Conservation (phyloP, 2,888 invertebrate genomes). For the Mythimna loreyi region DNA sequence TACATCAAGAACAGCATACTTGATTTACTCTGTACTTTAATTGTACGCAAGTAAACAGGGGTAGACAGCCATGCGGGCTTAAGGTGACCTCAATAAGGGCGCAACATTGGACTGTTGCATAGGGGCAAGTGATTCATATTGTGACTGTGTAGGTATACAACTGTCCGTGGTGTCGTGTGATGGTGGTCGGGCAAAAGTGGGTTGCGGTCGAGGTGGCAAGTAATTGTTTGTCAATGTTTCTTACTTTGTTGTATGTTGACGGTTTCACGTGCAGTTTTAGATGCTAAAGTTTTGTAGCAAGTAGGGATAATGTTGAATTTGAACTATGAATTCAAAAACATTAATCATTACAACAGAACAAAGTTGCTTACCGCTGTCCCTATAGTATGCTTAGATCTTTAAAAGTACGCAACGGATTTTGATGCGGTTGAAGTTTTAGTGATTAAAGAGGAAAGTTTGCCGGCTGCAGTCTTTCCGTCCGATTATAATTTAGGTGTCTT, state of each 20-base stretch:
- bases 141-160: slow-evolving; percentile 4
- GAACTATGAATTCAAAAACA: too few relatives aligned
- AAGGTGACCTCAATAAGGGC: slow-evolving; percentile 56
- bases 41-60: slow-evolving; percentile 39
- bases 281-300: too few relatives aligned
- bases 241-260: not conserved
- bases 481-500: too few relatives aligned
- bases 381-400: too few relatives aligned
- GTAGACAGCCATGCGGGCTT: slow-evolving; percentile 48
- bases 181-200: slow-evolving; percentile 12
- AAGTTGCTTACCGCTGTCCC: too few relatives aligned
- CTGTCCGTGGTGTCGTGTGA: slow-evolving; percentile 11
- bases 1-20: slow-evolving; percentile 20
- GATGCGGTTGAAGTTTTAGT: too few relatives aligned
- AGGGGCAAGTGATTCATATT: slow-evolving; percentile 34
- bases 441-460: too few relatives aligned
- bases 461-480: too few relatives aligned
- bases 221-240: slow-evolving; percentile 9
- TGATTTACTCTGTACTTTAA: slow-evolving; percentile 48
- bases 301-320: too few relatives aligned
- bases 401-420: too few relatives aligned
- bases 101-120: slow-evolving; percentile 36
- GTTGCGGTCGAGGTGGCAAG: slow-evolving; percentile 24
- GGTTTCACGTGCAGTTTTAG: too few relatives aligned
- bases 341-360: too few relatives aligned